Evolutionary conservation across 2,113 vertebrate genomes (phyloP), one percentile per base, ranked within the genome.

Genomic region (Aegypius monachus): DNA sequence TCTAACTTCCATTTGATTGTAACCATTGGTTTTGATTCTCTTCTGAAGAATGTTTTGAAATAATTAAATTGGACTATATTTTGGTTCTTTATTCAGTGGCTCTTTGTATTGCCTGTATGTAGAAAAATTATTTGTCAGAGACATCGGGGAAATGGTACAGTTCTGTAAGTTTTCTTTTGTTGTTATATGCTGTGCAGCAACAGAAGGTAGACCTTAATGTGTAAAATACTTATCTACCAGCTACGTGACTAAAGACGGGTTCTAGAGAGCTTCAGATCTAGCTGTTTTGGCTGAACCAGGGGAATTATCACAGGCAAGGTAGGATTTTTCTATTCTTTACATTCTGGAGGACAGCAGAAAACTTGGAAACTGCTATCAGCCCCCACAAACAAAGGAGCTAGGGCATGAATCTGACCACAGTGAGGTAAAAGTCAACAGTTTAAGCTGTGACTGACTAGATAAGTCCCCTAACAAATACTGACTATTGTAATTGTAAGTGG

Each of bases 221-320:
- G 52, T 81, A 32, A 83, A 86, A 66, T 61, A 20, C 11, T 80
- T 50, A 19, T 11, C 36, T 62, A 23, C 13, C n/a, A 61, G 45
- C 89, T 38, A 29, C 2, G 1, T 55, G 50, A 26, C 56, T 74
- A 7, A 34, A 61, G 32, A 34, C 0, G 0, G 0, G 0, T 47
- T 87, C 61, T 36, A 7, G 31, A 50, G 45, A n/a, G 32, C 45
- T 70, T 74, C 31, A 71, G 8, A 27, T 81, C 6, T 27, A 42
- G 20, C 38, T 72, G 1, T 34, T 62, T 36, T 14, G 47, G 16
- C 75, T 43, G 45, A 58, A 52, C 2, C 34, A 34, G 36, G 10
- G 25, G 17, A 47, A 27, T 61, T 61, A 47, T 13, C 36, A 45
- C 19, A 52, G 43, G 53, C 36, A 80, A 55, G 14, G 10, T 29